phyloP scores from a whole-genome alignment of 2,797 vertebrate species.

The Melanotaenia maccullochi region DNA sequence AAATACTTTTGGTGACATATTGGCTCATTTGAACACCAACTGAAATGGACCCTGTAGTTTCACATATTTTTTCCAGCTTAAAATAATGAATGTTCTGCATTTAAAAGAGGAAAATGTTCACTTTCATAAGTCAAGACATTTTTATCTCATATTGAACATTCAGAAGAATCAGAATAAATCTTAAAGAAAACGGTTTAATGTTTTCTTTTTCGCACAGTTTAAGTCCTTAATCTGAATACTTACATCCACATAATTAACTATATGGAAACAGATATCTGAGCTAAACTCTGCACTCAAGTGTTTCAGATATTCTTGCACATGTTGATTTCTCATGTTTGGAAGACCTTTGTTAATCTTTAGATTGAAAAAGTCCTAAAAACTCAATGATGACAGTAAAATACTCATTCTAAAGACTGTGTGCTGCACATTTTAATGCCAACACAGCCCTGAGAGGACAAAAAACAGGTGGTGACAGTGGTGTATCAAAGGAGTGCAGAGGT shows the following conservation, averaged over 20 bases:
- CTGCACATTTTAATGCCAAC: neutral
- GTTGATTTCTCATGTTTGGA: neutral
- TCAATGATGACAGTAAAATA: neutral
- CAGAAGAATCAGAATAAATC: neutral
- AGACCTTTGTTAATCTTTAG: neutral
- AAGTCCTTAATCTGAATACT: neutral
- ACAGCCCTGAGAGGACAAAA: conserved; percentile 1
- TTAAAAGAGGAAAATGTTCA: too few relatives aligned
- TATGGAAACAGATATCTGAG: neutral
- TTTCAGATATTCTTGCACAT: conserved; percentile 23
- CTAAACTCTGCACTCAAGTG: neutral
- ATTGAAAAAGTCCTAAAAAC: neutral
- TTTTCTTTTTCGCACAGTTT: neutral
- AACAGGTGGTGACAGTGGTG: neutral
- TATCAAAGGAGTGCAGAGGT: neutral
- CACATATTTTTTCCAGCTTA: neutral
- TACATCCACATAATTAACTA: neutral
- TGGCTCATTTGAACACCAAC: neutral
- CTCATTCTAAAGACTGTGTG: neutral
- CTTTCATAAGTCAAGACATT: neutral
- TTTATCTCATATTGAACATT: neutral
- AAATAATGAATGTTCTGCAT: neutral
- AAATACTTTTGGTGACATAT: neutral
- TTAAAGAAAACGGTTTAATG: neutral
- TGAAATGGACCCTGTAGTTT: neutral